Evolutionary conservation across 2,888 invertebrate genomes (phyloP).

Genomic region (Heliconius ethilla): DNA sequence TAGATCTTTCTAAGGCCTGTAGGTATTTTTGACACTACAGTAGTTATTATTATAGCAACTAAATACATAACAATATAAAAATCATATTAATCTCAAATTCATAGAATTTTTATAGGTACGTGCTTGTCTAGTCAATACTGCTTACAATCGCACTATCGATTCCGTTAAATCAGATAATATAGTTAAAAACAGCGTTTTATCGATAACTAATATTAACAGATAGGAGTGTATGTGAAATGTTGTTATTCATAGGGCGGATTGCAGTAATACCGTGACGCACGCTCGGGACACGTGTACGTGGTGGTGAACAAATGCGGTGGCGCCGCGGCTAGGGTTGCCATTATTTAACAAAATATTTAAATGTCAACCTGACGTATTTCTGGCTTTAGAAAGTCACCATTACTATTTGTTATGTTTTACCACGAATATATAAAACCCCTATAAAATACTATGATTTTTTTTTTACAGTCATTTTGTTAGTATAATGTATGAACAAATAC

Average conservation of each 20-base stretch:
- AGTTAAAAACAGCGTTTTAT: constrained; percentile 47
- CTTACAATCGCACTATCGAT: constrained; percentile 42
- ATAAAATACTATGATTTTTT: not conserved
- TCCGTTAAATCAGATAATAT: constrained; percentile 46
- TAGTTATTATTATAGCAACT: no score
- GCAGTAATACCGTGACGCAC: constrained; percentile 40
- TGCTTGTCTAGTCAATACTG: constrained; percentile 30
- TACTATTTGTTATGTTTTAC: not conserved
- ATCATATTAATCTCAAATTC: not conserved
- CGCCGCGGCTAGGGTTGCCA: constrained; percentile 34
- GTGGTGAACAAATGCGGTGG: constrained; percentile 34
- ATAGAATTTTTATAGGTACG: constrained; percentile 30
- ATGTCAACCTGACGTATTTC: not conserved
- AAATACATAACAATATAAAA: not conserved
- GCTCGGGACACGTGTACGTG: constrained; percentile 34
- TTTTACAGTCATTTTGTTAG: not conserved
- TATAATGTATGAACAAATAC: not conserved
- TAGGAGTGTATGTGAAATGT: constrained; percentile 38
- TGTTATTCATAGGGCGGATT: constrained; percentile 35
- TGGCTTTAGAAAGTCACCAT: not conserved
- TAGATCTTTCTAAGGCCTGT: no score
- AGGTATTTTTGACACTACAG: no score
- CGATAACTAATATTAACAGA: constrained; percentile 40
- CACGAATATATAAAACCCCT: not conserved
- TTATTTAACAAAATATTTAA: not conserved